These are phyloP conservation scores for Norana najaformis DNA, from an alignment of 2,888 invertebrate species.

Conservation along the genomic window DNA sequence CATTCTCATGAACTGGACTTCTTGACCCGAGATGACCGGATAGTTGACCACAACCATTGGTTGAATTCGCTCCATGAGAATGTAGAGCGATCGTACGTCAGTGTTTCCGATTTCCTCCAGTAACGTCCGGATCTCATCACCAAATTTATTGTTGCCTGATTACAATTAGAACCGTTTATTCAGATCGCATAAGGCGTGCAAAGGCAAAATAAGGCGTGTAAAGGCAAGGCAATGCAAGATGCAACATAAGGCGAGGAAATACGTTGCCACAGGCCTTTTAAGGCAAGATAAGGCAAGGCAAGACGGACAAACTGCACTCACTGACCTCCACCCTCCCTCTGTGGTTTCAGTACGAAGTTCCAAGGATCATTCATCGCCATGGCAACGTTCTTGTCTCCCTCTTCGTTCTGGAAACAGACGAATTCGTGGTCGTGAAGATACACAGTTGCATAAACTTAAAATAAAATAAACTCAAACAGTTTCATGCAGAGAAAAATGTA, in stretches of 20 bases:
- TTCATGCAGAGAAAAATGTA: background rate
- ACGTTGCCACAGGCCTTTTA: too few relatives aligned
- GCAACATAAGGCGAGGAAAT: too few relatives aligned
- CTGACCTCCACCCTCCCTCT: constrained; percentile 90
- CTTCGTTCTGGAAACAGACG: constrained; percentile 66
- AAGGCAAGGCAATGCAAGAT: too few relatives aligned
- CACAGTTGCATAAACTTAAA: background rate
- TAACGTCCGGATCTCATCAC: background rate
- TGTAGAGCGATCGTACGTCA: background rate
- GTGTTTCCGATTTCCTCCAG: background rate
- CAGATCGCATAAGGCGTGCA: too few relatives aligned
- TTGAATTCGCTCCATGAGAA: constrained; percentile 7
- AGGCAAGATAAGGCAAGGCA: too few relatives aligned
- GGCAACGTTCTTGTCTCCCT: constrained; percentile 73
- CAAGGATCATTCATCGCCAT: constrained; percentile 81
- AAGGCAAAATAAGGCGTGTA: too few relatives aligned
- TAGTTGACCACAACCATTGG: background rate
- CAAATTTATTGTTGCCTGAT: background rate
- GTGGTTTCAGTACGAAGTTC: constrained; percentile 90
- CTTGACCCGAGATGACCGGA: constrained; percentile 14
- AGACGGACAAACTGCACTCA: background rate
- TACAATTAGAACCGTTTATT: background rate
- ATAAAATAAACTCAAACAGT: background rate
- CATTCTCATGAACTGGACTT: background rate
- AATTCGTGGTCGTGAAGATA: background rate